Percentiles rank a stretch among this genome's conserved stretches.
Evolutionary conservation across 2,797 vertebrate species (phyloP).

Genomic region (Fistularia commersonii): DNA sequence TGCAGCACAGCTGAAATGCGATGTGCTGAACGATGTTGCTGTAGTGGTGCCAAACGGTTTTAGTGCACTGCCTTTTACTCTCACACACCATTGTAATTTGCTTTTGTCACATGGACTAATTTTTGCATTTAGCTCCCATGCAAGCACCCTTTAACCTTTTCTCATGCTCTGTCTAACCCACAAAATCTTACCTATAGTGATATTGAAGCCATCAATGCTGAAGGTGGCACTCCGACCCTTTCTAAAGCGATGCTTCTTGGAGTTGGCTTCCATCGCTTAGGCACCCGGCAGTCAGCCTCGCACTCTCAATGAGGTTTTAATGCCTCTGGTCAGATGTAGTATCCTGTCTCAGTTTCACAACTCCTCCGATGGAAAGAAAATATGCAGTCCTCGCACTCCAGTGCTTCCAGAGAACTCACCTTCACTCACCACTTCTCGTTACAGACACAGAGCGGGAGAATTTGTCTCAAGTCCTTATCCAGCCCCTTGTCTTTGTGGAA

Average conservation of each 20-base stretch:
- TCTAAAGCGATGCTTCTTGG: constrained; percentile 89
- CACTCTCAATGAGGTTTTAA: constrained; percentile 27
- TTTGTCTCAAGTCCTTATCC: constrained; percentile 41
- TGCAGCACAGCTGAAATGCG: constrained; percentile 41
- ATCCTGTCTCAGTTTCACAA: constrained; percentile 43
- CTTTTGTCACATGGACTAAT: constrained; percentile 18
- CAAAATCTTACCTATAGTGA: constrained; percentile 91
- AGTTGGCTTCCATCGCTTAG: constrained; percentile 81
- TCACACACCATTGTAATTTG: constrained; percentile 9
- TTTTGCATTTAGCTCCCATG: constrained; percentile 7
- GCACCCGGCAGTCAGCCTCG: constrained; percentile 24
- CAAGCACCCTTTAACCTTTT: constrained; percentile 23
- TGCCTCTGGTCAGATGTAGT: constrained; percentile 31
- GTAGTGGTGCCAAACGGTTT: constrained; percentile 16
- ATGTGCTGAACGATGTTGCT: constrained; percentile 29
- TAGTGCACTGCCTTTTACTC: constrained; percentile 19
- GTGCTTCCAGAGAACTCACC: constrained; percentile 40
- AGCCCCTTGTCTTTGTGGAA: constrained; percentile 36
- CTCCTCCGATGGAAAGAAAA: constrained; percentile 30
- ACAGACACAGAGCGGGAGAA: constrained; percentile 44
- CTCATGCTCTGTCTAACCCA: constrained; percentile 7
- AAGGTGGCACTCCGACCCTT: constrained; percentile 94
- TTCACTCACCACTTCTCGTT: constrained; percentile 45
- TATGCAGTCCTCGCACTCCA: constrained; percentile 40
- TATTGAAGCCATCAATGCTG: constrained; percentile 96